Base-by-base conservation (phyloP, 1,140 invertebrate species). In the Cotesia vestalis region DNA sequence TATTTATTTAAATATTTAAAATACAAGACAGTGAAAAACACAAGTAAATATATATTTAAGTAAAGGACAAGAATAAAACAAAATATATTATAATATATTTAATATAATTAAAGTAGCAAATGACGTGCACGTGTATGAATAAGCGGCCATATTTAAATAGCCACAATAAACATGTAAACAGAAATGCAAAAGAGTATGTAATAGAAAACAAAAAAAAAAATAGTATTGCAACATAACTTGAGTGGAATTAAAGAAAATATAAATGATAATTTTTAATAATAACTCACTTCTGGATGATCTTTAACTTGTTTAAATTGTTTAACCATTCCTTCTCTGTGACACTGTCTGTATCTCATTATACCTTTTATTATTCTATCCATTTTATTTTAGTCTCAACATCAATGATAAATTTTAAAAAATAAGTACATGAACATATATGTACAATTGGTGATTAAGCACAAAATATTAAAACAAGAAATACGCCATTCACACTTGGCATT, bases 361-460 rank as follows among this genome's bases (percentile, higher is more conserved):
- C 95, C 95, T 83, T 92, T 90, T 62, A 97, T 87, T 82, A 97
- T 94, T 83, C 92, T 91, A 79, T 96, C 94, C 94, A 96, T 96
- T 62, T 62, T 70, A 12, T 53, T 52, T 55, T 61, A 69, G 55
- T 38, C 12, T 27, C 55, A 14, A 2, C 34, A 51, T 64, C 5
- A 40, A 14, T 11, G 62, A 64, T 38, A 46, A 14, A 40, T 40
- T 40, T 64, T 40, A n/a, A 61, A 35, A 60, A 35, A 60, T 60
- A 14, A 27, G 4, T 27, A 20, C 27, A 60, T 20, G 5, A 1
- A 57, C 12, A 55, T 20, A 60, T 20, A 60, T 20, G 20, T 60
- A 11, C 20, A 20, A 60, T 60, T 11, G 9, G 20, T 60, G 59
- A 63, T 55, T 55, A 55, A 55, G 53, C 53, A 55, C 12, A 55